Evolutionary conservation across 2,113 vertebrate genomes (phyloP), one percentile per base, ranked within the genome.

Genomic region (Kobus ellipsiprymnus): DNA sequence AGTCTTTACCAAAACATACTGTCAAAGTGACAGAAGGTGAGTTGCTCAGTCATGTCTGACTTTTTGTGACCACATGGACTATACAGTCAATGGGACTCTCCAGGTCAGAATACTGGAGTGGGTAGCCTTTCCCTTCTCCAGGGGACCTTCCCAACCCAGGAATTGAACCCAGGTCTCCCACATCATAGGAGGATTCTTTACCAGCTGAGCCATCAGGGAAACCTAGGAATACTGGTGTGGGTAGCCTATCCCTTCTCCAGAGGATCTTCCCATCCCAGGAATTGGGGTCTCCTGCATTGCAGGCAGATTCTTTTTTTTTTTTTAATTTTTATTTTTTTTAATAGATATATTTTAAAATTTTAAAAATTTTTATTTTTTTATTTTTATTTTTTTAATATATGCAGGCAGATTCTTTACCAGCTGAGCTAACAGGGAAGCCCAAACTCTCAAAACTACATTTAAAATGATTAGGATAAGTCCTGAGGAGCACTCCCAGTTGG

Each of bases 221-320:
- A n/a, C 17, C 8, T 67, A 67, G 33, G 64, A 67, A 67, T 21
- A 67, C 17, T 67, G 64, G 17, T 36, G 64, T 36, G 17, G 64
- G 64, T 36, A 71, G 17, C n/a, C 64, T 71, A 6, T 71, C 17
- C 19, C 64, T 71, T 36, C 19, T 71, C n/a, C 17, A 36, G n/a
- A 1, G 17, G 17, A 36, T 71, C 64, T 21, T 36, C 17, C 64
- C 19, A 71, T 71, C 64, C n/a, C 9, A 3, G 16, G 64, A 71
- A 36, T 71, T 0, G 0, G 19, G 17, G n/a, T 71, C 64, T 71
- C n/a, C 9, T 36, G 17, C n/a, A 71, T 36, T 21, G 4, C 17
- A 71, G n/a, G 64, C 17, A 71, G n/a, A 71, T 71, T 67, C n/a
- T 71, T 67, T 36, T 52, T 50, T 52, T 52, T 15, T 50, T 50